Evolutionary conservation across 2,888 invertebrate species (phyloP), one percentile per base, ranked within the genome.

Genomic region (Brachylomia viminalis): DNA sequence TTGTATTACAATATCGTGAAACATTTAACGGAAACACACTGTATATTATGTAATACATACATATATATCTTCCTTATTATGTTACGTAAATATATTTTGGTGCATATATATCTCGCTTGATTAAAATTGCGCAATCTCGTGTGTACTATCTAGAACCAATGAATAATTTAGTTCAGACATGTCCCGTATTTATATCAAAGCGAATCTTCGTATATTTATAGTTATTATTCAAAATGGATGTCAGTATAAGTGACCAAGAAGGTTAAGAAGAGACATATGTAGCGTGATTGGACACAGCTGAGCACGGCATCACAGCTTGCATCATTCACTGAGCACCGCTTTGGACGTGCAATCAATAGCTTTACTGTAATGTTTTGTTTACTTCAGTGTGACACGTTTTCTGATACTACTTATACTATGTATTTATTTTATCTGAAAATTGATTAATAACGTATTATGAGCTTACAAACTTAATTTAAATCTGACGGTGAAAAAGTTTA

Each of bases 261-360:
- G 72, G 64, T 78, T 70, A 82, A 74, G 77, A 87, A 72, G 74
- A 80, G 54, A 33, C 20, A 17, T 76, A 76, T 62, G 67, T 84
- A 87, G 77, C 62, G 80, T 86, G 82, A 77, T 84, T 72, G 86
- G 89, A 88, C 89, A 92, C 89, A 86, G 89, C 90, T 88, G 87
- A 80, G 87, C 91, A 92, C 92, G 88, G 87, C 90, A 91, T 91
- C 89, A 89, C 90, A 87, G 93, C 93, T 92, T 92, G 90, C 90
- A 89, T 91, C 92, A 92, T 91, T 91, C 91, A 92, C 92, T 89
- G 84, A 90, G 84, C 91, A 92, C 90, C 84, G 94, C 93, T 93
- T 94, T 91, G 84, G 82, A 90, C 91, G 91, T 92, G 89, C 90
- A 89, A 83, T 86, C 71, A 86, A 86, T 85, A 83, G 89, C 88